Conservation (phyloP, 2,888 invertebrate species). For the Neoitamus cyanurus region DNA sequence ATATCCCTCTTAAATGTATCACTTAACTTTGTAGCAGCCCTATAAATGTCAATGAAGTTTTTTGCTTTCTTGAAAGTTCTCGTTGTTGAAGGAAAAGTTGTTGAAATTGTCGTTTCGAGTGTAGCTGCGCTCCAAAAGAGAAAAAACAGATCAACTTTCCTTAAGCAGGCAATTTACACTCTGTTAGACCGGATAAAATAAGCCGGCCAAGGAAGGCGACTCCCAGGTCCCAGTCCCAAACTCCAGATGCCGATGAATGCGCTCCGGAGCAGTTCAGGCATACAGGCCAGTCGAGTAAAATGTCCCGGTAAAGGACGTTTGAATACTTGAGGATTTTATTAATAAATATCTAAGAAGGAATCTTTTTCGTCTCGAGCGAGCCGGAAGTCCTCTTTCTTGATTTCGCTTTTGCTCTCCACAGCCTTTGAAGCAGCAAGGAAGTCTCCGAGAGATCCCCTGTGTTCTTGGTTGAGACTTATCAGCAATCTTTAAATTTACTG, state of each 20-base stretch:
- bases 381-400: not conserved
- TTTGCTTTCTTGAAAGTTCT: slow-evolving; percentile 33
- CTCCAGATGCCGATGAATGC: slow-evolving; percentile 2
- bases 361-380: not conserved
- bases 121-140: slow-evolving; percentile 4
- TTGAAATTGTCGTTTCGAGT: slow-evolving; percentile 44
- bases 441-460: not conserved
- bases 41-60: slow-evolving; percentile 46
- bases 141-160: slow-evolving; percentile 31
- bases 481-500: not conserved
- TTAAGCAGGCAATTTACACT: slow-evolving; percentile 42
- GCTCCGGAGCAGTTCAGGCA: not conserved
- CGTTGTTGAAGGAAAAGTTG: slow-evolving; percentile 42
- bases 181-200: slow-evolving; percentile 36
- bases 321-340: slow-evolving; percentile 7
- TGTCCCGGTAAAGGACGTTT: not conserved
- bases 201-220: not conserved
- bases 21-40: slow-evolving; percentile 28
- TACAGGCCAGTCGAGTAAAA: not conserved
- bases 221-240: not conserved
- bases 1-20: slow-evolving; percentile 40
- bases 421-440: not conserved
- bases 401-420: not conserved
- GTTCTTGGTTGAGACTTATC: not conserved
- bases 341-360: slow-evolving; percentile 6